A percentile compares a stretch with the other conserved stretches of the same genome.
Conservation (phyloP, 2,797 vertebrate species). For the Centroberyx gerrardi region DNA sequence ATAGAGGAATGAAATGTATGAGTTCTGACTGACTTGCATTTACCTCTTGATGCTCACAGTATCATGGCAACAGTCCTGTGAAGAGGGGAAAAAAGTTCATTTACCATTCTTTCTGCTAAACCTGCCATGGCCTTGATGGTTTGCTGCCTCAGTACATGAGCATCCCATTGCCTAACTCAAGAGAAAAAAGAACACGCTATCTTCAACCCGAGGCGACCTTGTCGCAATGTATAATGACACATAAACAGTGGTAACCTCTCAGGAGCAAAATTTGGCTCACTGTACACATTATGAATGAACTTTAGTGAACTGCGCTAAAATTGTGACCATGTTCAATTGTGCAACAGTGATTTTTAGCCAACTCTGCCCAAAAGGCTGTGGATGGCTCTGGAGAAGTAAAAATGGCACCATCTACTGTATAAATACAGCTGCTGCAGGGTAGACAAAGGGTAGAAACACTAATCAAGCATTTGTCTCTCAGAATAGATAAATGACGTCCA, state of each 20-base stretch:
- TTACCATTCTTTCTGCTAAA: neutral
- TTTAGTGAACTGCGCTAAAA: conserved; percentile 7
- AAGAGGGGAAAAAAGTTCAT: no score
- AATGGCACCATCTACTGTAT: conserved; percentile 60
- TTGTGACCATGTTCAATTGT: neutral
- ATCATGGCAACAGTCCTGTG: neutral
- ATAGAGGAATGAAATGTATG: no score
- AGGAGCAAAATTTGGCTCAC: neutral
- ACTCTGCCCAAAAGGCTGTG: neutral
- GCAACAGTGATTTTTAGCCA: conserved; percentile 14
- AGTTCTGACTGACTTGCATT: no score
- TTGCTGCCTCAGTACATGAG: neutral
- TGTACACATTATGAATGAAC: neutral
- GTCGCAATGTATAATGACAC: conserved; percentile 35
- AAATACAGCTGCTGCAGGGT: conserved; percentile 22
- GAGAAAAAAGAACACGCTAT: conserved; percentile 14
- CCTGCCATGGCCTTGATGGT: neutral
- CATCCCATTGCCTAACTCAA: conserved; percentile 13
- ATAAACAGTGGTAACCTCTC: conserved; percentile 32
- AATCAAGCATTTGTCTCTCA: neutral
- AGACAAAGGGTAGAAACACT: neutral
- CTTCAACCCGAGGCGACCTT: conserved; percentile 18
- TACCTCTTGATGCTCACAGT: neutral
- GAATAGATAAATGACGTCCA: neutral
- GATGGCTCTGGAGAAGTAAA: neutral